phyloP scores from a whole-genome alignment of 2,113 vertebrate species.

The Fregata magnificens region DNA sequence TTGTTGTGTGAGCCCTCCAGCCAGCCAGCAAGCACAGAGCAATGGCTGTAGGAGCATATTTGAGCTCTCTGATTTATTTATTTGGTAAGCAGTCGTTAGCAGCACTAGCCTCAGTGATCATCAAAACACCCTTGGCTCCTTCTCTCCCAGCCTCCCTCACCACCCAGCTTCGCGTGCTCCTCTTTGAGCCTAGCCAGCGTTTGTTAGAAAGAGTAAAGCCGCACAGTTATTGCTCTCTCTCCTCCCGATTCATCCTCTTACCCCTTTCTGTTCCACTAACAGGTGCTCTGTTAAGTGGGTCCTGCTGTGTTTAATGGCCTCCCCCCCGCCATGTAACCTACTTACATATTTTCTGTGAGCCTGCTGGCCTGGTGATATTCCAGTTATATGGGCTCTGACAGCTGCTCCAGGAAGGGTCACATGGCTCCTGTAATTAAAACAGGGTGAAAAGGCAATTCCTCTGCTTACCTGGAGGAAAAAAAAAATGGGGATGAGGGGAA shows the following conservation, averaged over 20 bases:
- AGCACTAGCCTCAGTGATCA: not conserved
- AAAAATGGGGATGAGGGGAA: not conserved
- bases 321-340: not conserved
- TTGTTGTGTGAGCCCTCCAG: not conserved
- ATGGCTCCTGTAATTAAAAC: not conserved
- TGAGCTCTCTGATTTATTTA: not conserved
- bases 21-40: not conserved
- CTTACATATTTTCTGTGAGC: slow-evolving; percentile 1
- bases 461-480: not conserved
- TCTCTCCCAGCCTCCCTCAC: not conserved
- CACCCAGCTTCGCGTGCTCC: accelerated
- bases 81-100: not conserved
- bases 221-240: not conserved
- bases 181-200: not conserved
- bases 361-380: not conserved
- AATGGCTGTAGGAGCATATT: not conserved
- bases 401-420: not conserved
- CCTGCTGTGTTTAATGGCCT: not conserved
- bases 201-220: not conserved
- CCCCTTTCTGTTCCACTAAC: not conserved
- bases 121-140: not conserved
- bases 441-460: not conserved
- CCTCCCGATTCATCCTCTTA: not conserved
- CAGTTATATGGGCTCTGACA: not conserved
- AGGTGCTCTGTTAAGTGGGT: slow-evolving; percentile 15